Evolutionary conservation across 2,888 invertebrate genomes (phyloP), one percentile per base, ranked within the genome.

Genomic region (Tenthredo distinguenda): DNA sequence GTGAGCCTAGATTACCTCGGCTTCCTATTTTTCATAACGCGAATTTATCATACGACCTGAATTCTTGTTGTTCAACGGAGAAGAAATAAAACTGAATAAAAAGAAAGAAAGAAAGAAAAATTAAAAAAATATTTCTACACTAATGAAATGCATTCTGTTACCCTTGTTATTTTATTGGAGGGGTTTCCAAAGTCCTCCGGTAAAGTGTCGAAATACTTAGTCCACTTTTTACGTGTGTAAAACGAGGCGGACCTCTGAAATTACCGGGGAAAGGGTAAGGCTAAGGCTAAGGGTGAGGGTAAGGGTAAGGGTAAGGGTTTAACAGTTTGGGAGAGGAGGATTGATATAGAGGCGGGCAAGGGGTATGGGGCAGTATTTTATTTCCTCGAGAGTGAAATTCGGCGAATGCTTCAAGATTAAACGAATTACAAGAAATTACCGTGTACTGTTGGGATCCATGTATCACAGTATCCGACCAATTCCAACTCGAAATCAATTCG

Each of bases 401-500:
- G 40, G 31, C 21, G 62, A 62, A 65, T 81, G 43, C 31, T 81
- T 81, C n/a, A 71, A 31, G 62, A 85, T 84, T 84, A 71, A 87
- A 87, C 84, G 85, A 88, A 87, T 86, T 87, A 84, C 83, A 65
- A 85, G 84, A 86, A 87, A 88, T 87, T 87, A 86, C 85, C 65
- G 47, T 84, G 84, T 83, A 84, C 84, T 77, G 84, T 21, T 43
- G 84, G n/a, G 62, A 21, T 65, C 58, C 26, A 81, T 37, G 79
- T 82, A 76, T 82, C 55, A 71, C 72, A 81, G 81, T 84, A 84
- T 86, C 68, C 65, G 47, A 65, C 84, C 86, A 77, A 87, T 85
- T 71, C 65, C 85, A 71, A 82, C 76, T 85, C 74, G 81, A 85
- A 89, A 88, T 88, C 89, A 87, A 89, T 88, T 88, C 84, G 79